Percentiles rank a stretch among this genome's conserved stretches.
These are phyloP conservation scores for Helobdella robusta DNA, from an alignment of 2,888 invertebrate genomes.

Conservation along the genomic window DNA sequence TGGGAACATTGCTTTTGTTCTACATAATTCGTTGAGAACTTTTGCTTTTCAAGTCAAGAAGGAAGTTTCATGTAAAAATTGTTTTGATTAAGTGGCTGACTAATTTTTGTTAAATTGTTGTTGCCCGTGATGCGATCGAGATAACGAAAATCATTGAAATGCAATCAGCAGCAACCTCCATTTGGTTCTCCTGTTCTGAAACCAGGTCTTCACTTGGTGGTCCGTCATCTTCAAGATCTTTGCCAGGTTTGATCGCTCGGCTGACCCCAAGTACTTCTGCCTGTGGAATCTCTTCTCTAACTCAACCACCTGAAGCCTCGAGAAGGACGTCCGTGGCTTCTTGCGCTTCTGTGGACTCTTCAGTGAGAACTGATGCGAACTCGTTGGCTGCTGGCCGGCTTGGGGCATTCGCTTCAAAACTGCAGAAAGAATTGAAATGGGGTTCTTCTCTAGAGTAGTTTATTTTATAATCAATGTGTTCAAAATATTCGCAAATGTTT, in stretches of 20 bases:
- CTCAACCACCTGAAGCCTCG: slow-evolving; percentile 63
- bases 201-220: slow-evolving; percentile 85
- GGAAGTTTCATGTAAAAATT: too few species aligned
- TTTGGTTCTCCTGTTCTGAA: slow-evolving; percentile 92
- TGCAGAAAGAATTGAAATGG: too few species aligned
- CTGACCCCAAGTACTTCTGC: slow-evolving; percentile 95
- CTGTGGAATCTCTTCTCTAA: slow-evolving; percentile 89
- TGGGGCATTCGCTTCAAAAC: too few species aligned
- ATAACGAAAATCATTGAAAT: neutral
- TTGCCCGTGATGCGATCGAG: neutral
- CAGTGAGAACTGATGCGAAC: slow-evolving; percentile 87
- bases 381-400: neutral
- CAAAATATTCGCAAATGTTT: too few species aligned
- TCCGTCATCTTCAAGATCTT: slow-evolving; percentile 97
- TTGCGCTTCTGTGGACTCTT: slow-evolving; percentile 94
- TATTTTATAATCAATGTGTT: too few species aligned
- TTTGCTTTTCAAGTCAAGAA: too few species aligned
- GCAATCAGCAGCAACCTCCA: slow-evolving; percentile 68
- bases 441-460: too few species aligned
- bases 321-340: slow-evolving; percentile 95
- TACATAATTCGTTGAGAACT: too few species aligned
- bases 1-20: too few species aligned
- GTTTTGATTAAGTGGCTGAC: too few species aligned
- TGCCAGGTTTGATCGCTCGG: slow-evolving; percentile 85
- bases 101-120: too few species aligned